These are phyloP conservation scores for Serrognathus titanus DNA, from an alignment of 2,888 invertebrate genomes.

Conservation along the genomic window DNA sequence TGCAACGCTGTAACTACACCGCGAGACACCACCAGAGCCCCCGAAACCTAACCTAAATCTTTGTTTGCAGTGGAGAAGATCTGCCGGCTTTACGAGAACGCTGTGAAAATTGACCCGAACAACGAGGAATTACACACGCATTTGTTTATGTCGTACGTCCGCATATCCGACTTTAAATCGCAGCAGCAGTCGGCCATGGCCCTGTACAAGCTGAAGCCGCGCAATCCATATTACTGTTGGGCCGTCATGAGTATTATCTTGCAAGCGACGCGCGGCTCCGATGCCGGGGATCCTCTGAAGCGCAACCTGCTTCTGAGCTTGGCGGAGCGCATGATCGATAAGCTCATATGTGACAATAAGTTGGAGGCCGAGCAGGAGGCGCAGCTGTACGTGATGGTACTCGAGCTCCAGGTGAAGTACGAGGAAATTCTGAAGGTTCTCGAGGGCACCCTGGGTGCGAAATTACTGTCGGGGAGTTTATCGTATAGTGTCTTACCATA, in stretches of 20 bases:
- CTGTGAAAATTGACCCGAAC: conserved; percentile 77
- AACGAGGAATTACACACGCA: conserved; percentile 93
- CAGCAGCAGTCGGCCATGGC: conserved; percentile 89
- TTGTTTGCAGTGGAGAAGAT: conserved; percentile 73
- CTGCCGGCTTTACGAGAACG: conserved; percentile 84
- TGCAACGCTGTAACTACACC: conserved; percentile 75
- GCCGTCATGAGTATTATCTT: conserved; percentile 94
- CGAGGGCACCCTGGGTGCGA: conserved; percentile 70
- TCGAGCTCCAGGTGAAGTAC: conserved; percentile 76
- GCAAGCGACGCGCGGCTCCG: conserved; percentile 60
- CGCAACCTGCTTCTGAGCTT: conserved; percentile 73
- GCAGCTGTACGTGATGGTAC: conserved; percentile 82
- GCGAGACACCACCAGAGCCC: no score
- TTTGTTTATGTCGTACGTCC: conserved; percentile 93
- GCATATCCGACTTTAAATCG: conserved; percentile 82
- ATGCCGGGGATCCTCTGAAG: conserved; percentile 55
- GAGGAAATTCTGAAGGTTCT: conserved; percentile 77
- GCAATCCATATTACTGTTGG: conserved; percentile 98
- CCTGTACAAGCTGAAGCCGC: conserved; percentile 86
- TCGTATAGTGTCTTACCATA: conserved; percentile 71
- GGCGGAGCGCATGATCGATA: conserved; percentile 92
- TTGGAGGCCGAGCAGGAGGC: conserved; percentile 93
- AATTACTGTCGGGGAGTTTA: conserved; percentile 49
- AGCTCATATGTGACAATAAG: conserved; percentile 81
- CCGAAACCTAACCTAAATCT: not conserved